These are phyloP conservation scores for Danionella dracula DNA, from an alignment of 2,797 vertebrate species.

Conservation along the genomic window DNA sequence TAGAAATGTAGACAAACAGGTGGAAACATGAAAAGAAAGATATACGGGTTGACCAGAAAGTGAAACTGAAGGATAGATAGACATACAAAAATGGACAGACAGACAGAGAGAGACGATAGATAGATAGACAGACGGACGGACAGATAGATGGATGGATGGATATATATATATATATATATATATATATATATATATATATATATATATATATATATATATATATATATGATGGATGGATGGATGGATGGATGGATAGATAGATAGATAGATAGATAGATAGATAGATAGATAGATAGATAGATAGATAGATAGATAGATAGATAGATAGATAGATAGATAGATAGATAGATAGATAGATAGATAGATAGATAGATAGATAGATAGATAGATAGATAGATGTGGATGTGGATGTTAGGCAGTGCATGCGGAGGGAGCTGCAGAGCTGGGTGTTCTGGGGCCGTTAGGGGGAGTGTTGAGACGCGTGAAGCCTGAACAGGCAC, in stretches of 20 bases:
- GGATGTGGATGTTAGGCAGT: neutral
- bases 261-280: neutral
- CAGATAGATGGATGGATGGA: too few relatives aligned
- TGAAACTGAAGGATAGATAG: neutral
- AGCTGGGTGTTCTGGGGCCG: slow-evolving; percentile 9
- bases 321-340: neutral
- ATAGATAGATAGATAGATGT: neutral
- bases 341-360: neutral
- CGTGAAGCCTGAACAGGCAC: slow-evolving; percentile 13
- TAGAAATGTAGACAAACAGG: too few relatives aligned
- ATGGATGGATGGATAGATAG: too few relatives aligned
- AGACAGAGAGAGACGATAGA: neutral
- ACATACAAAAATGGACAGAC: neutral
- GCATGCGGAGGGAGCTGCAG: neutral
- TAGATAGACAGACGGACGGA: too few relatives aligned
- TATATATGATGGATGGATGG: too few relatives aligned
- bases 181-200: neutral
- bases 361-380: neutral
- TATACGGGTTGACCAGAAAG: too few relatives aligned
- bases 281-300: slow-evolving; percentile 6
- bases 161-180: too few relatives aligned
- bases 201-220: too few relatives aligned
- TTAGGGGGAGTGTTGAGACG: slow-evolving; percentile 42
- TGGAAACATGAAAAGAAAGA: too few relatives aligned
- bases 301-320: neutral